phyloP scores from a whole-genome alignment of 2,113 vertebrate species.

The Electrona antarctica region DNA sequence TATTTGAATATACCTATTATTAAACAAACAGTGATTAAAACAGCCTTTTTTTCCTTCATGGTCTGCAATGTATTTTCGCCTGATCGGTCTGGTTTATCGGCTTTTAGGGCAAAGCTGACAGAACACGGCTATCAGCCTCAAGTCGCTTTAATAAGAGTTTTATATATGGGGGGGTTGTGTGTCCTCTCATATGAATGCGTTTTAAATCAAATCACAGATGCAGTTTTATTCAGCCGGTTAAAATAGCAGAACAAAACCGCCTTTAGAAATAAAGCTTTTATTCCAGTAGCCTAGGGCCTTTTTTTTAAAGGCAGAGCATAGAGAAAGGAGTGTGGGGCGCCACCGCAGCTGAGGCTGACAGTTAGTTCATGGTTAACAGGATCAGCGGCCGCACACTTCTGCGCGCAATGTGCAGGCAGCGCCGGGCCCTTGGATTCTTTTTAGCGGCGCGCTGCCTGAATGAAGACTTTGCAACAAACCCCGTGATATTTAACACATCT shows the following conservation, averaged over 20 bases:
- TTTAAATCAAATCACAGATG: slow-evolving; percentile 97
- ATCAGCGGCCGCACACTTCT: slow-evolving; percentile 94
- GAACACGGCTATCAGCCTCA: slow-evolving; percentile 71
- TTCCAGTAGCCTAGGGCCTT: slow-evolving; percentile 76
- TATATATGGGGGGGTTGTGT: slow-evolving; percentile 66
- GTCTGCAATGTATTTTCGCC: slow-evolving; percentile 16
- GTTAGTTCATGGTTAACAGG: slow-evolving; percentile 99
- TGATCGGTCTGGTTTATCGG: slow-evolving; percentile 51
- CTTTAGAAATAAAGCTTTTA: slow-evolving; percentile 93
- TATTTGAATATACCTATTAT: slow-evolving; percentile 20
- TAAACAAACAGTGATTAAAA: slow-evolving; percentile 31
- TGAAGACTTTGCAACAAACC: slow-evolving; percentile 73
- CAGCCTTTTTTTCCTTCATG: not conserved
- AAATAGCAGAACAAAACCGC: slow-evolving; percentile 93
- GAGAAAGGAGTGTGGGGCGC: slow-evolving; percentile 68
- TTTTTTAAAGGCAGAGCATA: slow-evolving; percentile 78
- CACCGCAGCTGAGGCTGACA: slow-evolving; percentile 97
- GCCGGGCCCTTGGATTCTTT: slow-evolving; percentile 45
- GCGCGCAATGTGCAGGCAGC: slow-evolving; percentile 75
- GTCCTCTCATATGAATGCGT: slow-evolving; percentile 81
- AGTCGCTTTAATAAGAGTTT: slow-evolving; percentile 74
- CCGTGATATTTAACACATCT: slow-evolving; percentile 96
- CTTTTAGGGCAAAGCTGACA: slow-evolving; percentile 64
- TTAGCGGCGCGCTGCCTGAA: slow-evolving; percentile 76
- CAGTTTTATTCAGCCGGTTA: slow-evolving; percentile 88